Percentiles rank a stretch among this genome's conserved stretches.
phyloP scores from a whole-genome alignment of 2,797 vertebrate genomes.

The Babyrousa celebensis region DNA sequence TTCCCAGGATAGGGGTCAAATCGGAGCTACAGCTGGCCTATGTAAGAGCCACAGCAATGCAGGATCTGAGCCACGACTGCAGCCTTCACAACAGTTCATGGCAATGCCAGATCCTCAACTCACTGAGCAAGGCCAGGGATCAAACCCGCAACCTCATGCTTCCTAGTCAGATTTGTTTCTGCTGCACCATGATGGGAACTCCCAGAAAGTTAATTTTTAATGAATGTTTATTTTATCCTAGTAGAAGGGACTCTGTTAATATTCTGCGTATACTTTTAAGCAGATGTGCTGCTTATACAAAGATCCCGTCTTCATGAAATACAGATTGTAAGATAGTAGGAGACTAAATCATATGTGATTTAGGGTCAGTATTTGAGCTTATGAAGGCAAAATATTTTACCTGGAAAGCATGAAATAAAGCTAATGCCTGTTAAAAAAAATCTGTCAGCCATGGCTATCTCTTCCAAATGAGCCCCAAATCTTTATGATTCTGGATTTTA shows the following conservation, averaged over 20 bases:
- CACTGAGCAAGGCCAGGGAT: no score
- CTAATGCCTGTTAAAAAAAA: background rate
- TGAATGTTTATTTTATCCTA: background rate
- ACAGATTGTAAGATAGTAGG: background rate
- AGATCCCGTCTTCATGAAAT: conserved; percentile 42
- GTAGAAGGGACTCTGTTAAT: background rate
- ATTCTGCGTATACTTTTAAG: background rate
- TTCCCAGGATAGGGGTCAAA: no score
- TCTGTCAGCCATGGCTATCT: background rate
- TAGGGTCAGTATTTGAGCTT: background rate
- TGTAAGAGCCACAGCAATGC: no score
- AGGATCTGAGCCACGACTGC: no score
- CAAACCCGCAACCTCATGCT: no score
- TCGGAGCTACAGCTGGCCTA: no score
- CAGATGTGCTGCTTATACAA: background rate
- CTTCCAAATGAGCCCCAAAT: background rate
- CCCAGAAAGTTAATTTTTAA: background rate
- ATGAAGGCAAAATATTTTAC: background rate
- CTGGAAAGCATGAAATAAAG: background rate
- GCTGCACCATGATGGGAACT: no score
- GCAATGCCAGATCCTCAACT: no score
- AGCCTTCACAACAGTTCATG: no score
- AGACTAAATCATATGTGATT: background rate
- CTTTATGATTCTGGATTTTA: background rate
- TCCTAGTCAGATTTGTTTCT: no score